phyloP scores from a whole-genome alignment of 2,113 vertebrate genomes.

The Himantopus leucocephalus region DNA sequence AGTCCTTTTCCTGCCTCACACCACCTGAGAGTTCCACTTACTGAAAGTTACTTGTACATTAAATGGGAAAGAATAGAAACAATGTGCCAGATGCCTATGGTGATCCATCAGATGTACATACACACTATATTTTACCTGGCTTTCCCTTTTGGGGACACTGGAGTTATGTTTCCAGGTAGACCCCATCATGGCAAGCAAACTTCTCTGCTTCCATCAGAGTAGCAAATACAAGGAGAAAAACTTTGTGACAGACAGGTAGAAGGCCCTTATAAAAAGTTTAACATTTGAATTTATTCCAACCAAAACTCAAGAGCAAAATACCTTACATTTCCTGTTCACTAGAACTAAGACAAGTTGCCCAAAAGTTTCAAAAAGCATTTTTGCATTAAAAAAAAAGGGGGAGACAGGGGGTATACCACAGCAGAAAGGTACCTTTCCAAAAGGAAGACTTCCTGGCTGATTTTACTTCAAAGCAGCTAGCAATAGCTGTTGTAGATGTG shows the following conservation, averaged over 20 bases:
- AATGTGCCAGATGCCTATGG: neutral
- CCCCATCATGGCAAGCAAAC: fast-evolving
- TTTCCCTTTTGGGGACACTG: neutral
- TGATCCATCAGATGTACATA: neutral
- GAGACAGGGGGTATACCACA: neutral
- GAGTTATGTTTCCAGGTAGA: neutral
- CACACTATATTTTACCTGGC: neutral
- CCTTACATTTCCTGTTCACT: neutral
- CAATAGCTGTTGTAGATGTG: neutral
- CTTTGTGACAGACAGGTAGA: neutral
- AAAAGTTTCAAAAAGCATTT: neutral
- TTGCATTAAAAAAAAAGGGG: neutral
- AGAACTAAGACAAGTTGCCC: neutral
- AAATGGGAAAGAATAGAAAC: neutral
- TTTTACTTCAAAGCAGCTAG: neutral
- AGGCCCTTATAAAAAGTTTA: neutral
- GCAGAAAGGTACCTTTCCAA: neutral
- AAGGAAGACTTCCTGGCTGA: neutral
- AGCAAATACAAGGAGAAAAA: neutral
- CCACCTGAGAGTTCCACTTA: neutral
- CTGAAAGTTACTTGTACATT: neutral
- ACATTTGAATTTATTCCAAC: neutral
- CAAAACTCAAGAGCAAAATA: neutral
- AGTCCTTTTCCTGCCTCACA: neutral
- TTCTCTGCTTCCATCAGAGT: neutral